These are phyloP conservation scores for Stictonetta naevosa DNA, from an alignment of 2,113 vertebrate genomes.

Conservation along the genomic window DNA sequence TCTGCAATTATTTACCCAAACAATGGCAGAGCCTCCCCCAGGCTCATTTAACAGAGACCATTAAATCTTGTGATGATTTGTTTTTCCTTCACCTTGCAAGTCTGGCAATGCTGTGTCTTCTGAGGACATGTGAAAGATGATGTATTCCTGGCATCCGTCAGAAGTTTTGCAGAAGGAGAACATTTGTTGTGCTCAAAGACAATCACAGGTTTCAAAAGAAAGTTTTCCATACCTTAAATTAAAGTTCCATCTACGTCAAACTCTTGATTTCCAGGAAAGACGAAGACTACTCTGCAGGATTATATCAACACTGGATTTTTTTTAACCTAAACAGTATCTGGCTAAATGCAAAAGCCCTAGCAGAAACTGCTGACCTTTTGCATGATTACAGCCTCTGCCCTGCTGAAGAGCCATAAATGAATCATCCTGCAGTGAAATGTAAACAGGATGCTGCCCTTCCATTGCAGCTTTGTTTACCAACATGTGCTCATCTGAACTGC, in stretches of 20 bases:
- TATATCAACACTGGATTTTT: conserved; percentile 67
- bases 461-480: conserved; percentile 70
- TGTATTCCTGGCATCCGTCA: background rate
- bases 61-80: background rate
- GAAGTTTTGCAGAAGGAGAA: background rate
- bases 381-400: conserved; percentile 27
- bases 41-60: background rate
- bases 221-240: conserved; percentile 32
- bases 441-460: conserved; percentile 78
- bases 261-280: conserved; percentile 65
- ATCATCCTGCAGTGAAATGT: conserved; percentile 53
- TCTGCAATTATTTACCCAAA: background rate
- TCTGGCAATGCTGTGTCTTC: background rate
- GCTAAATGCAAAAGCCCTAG: conserved; percentile 54
- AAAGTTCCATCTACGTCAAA: conserved; percentile 71
- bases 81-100: background rate
- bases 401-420: background rate
- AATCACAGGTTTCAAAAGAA: background rate
- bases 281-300: conserved; percentile 28
- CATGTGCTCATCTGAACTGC: conserved; percentile 48
- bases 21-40: background rate
- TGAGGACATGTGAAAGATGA: background rate
- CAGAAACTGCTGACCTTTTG: conserved; percentile 63
- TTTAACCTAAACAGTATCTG: conserved; percentile 68
- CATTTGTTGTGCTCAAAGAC: background rate